A percentile compares a stretch with the other conserved stretches of the same genome.
Conservation (phyloP, 2,888 invertebrate species). For the Drosophila cracens region DNA sequence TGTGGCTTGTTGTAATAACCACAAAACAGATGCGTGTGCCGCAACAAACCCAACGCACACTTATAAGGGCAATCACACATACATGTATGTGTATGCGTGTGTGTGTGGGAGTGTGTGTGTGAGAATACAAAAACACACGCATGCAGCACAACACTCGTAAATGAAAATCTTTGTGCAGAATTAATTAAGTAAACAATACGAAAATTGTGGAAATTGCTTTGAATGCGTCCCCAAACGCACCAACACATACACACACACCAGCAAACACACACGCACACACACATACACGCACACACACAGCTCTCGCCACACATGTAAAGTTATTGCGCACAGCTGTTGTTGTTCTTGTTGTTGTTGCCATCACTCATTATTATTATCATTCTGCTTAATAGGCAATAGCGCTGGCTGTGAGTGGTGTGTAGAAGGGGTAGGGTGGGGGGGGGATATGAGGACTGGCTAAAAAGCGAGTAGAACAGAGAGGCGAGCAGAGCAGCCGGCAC, state of each 20-base stretch:
- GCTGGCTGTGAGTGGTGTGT: constrained; percentile 2
- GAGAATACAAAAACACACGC: constrained; percentile 1
- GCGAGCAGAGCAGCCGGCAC: constrained; percentile 6
- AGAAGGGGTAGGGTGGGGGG: neutral
- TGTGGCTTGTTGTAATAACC: constrained; percentile 65
- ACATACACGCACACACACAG: constrained; percentile 1
- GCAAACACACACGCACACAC: neutral
- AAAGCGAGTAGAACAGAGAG: constrained; percentile 1
- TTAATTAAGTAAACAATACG: constrained; percentile 79
- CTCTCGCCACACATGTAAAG: constrained; percentile 42
- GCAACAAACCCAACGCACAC: constrained; percentile 37
- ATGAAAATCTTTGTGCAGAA: constrained; percentile 77
- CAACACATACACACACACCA: constrained; percentile 6
- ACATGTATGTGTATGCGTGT: neutral
- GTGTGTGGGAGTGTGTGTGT: neutral
- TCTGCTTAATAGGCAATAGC: constrained; percentile 68
- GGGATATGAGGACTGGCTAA: neutral
- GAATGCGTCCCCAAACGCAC: constrained; percentile 73
- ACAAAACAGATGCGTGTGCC: constrained; percentile 67
- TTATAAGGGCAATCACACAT: constrained; percentile 17
- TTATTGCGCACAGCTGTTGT: constrained; percentile 71
- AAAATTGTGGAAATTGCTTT: constrained; percentile 79
- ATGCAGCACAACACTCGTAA: constrained; percentile 44
- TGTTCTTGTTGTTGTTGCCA: constrained; percentile 52
- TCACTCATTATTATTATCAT: constrained; percentile 78